A percentile compares a stretch with the other conserved stretches of the same genome.
Evolutionary conservation across 2,888 invertebrate genomes (phyloP).

Genomic region (Alloscopus bannaensis): DNA sequence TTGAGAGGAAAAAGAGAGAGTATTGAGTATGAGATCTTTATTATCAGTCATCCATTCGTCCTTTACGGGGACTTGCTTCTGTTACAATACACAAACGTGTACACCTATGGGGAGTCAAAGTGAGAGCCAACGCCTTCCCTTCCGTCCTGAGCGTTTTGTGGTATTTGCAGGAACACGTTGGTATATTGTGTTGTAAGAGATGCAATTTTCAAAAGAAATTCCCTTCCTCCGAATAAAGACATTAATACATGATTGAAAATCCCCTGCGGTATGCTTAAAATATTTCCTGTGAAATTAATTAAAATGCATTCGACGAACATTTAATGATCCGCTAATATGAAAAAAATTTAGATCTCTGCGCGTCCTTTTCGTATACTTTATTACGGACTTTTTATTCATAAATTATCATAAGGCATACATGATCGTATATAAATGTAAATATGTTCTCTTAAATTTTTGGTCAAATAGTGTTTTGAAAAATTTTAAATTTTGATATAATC

Average conservation of each 20-base stretch:
- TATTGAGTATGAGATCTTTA: conserved; percentile 50
- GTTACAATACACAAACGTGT: background rate
- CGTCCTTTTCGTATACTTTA: too few species aligned
- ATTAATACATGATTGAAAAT: background rate
- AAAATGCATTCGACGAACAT: background rate
- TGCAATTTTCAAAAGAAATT: conserved; percentile 7
- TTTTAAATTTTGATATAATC: too few species aligned
- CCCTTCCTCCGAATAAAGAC: background rate
- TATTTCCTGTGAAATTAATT: background rate
- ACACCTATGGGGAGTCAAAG: background rate
- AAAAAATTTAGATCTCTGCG: too few species aligned
- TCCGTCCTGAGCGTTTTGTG: conserved; percentile 34
- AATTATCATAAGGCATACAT: background rate
- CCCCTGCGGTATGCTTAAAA: background rate
- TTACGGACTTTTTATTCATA: too few species aligned
- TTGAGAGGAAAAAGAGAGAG: conserved; percentile 45
- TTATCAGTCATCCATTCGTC: conserved; percentile 19
- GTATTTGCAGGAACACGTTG: background rate
- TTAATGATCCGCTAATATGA: background rate
- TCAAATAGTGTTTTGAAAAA: background rate
- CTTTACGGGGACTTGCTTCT: conserved; percentile 25
- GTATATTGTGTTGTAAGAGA: background rate
- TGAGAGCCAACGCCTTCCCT: conserved; percentile 49
- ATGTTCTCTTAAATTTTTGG: background rate
- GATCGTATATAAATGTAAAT: background rate